Evolutionary conservation across 2,797 vertebrate genomes (phyloP).

Genomic region (Fistularia tabacaria): DNA sequence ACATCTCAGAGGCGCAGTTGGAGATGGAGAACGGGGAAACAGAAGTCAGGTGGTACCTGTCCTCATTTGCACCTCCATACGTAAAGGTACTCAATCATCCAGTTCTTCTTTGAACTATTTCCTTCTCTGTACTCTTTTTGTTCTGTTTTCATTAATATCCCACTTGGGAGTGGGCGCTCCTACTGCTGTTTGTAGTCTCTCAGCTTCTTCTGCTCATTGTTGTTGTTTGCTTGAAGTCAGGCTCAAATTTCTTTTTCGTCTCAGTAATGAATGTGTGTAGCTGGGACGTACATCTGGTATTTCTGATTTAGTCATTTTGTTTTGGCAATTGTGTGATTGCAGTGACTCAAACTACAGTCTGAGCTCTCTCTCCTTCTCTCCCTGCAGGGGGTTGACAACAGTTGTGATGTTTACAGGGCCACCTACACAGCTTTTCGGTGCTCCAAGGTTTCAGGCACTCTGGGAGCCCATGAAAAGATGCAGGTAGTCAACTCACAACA

Average conservation of each 20-base stretch:
- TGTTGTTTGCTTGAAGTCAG: not conserved
- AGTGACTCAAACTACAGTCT: not conserved
- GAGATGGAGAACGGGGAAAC: constrained; percentile 85
- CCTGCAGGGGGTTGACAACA: constrained; percentile 83
- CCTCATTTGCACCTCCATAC: constrained; percentile 91
- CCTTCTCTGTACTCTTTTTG: constrained; percentile 9
- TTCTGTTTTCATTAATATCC: constrained; percentile 2
- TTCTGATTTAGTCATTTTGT: not conserved
- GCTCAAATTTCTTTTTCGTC: not conserved
- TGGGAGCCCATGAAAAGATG: constrained; percentile 77
- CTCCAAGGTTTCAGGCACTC: constrained; percentile 79
- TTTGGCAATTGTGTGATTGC: constrained; percentile 1
- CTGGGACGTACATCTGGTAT: not conserved
- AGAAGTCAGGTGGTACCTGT: constrained; percentile 87
- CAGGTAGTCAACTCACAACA: constrained; percentile 71
- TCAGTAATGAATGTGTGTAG: not conserved
- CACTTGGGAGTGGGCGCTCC: not conserved
- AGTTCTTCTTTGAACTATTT: constrained; percentile 10
- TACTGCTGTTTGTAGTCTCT: not conserved
- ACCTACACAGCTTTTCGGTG: constrained; percentile 90
- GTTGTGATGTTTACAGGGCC: constrained; percentile 83
- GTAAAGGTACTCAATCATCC: constrained; percentile 81
- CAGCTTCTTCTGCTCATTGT: not conserved
- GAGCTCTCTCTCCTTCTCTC: constrained; percentile 8
- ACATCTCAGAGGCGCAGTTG: constrained; percentile 78